Percentiles rank a stretch among this genome's conserved stretches.
Evolutionary conservation across 2,113 vertebrate genomes (phyloP).

Genomic region (Xyrauchen texanus): DNA sequence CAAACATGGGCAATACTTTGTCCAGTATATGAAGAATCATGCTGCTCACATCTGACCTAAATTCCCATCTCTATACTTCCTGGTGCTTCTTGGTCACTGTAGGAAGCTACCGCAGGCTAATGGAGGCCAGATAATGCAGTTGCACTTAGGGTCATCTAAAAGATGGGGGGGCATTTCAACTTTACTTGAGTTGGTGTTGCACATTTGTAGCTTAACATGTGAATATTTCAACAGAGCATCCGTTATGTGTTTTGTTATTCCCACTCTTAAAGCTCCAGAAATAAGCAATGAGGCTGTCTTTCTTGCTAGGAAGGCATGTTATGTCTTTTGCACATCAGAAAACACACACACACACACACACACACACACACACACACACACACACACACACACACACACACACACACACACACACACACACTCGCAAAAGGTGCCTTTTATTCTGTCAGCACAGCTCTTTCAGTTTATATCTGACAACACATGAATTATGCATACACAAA

Average conservation of each 20-base stretch:
- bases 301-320: constrained; percentile 7
- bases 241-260: not conserved
- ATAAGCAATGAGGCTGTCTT: not conserved
- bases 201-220: not conserved
- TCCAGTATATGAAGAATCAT: not conserved
- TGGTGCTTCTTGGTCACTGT: not conserved
- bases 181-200: not conserved
- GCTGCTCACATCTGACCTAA: not conserved
- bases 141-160: not conserved
- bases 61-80: not conserved
- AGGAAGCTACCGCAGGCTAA: not conserved
- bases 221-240: no score
- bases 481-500: constrained; percentile 29
- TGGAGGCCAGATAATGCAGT: not conserved
- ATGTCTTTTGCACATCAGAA: constrained; percentile 15
- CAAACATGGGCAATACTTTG: not conserved
- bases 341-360: not conserved
- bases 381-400: not conserved
- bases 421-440: not conserved
- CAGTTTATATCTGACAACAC: constrained; percentile 10
- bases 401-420: not conserved
- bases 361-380: not conserved
- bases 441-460: constrained; percentile 5
- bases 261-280: not conserved
- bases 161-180: not conserved